Evolutionary conservation across 2,113 vertebrate species (phyloP), one percentile per base, ranked within the genome.

Genomic region (Balaeniceps rex): DNA sequence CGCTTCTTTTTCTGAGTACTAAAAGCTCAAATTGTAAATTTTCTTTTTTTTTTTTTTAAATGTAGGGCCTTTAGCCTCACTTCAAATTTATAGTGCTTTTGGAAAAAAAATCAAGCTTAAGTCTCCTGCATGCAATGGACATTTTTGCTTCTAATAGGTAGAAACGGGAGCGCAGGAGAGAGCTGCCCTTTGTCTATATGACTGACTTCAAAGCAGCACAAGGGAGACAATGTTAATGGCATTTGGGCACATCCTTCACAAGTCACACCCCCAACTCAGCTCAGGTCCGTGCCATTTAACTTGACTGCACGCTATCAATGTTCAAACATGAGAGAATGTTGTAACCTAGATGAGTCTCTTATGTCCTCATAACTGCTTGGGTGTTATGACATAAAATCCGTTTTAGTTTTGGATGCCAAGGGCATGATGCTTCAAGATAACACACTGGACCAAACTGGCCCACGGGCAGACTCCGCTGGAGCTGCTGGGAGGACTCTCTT

Each of bases 331-430:
- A 92, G 40, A 72, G 47, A 91, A 79, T 89, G 87, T 65, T 87
- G 92, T 76, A 94, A 94, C 64, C 24, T 38, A 89, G 63, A 81
- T 0, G 3, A 92, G 77, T 71, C 60, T 78, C 4, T 0, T 77
- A 71, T 3, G 8, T 81, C 70, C 74, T 89, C 58, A 13, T 75
- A 92, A 76, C 70, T 85, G 34, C 83, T 60, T 72, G 29, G 25
- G 36, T 88, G 69, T 88, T 91, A 87, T 64, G 92, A 94, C 90
- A 95, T 36, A 78, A 97, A 96, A 93, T 69, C 63, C 12, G 2
- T 51, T 87, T 84, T 42, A 87, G 65, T 77, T 94, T 75, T 92
- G 86, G 44, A 89, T 87, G 87, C 81, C 91, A 94, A 65, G 31
- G 44, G 44, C 44, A 38, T 34, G 65, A 94, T 81, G 54, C 66